Evolutionary conservation across 2,113 vertebrate species (phyloP), one percentile per base, ranked within the genome.

Genomic region (Grantiella picta): DNA sequence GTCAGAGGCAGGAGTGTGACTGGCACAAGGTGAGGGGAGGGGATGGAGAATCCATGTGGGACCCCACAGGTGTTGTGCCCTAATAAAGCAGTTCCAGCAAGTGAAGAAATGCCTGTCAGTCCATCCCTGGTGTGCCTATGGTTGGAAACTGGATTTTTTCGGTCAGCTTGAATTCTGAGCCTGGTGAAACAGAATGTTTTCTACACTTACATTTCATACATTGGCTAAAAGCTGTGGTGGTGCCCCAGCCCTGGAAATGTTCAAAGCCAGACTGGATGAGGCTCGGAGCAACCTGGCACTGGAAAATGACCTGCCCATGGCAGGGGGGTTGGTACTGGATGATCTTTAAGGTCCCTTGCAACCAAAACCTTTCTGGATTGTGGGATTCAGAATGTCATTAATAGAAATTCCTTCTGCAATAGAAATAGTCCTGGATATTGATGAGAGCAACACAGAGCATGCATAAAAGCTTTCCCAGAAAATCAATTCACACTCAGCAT

Each of bases 181-280:
- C 68, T 71, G 24, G 6, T 47, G 45, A 44, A 81, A 23, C 28
- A 56, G 31, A 36, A 17, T n/a, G 24, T 40, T 77, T 88, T 85
- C 73, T 89, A 5, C 5, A 2, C 1, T 0, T 21, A 4, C 0
- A 0, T 89, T 76, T 47, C 10, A 2, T 15, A 7, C 7, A 1
- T 12, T 18, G 12, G 9, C 68, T 89, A 40, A 49, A 83, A 45
- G 18, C 20, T 36, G 9, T 47, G 54, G 25, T 78, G 45, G 12
- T 69, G 29, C 29, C 70, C 5, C 21, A 36, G 36, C 40, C 31
- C 40, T 70, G 64, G 35, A 28, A 56, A 16, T 20, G 35, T 28
- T 53, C 56, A 70, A 49, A 61, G 42, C 35, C 49, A 23, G 40
- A 25, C 1, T 47, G 36, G 59, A 81, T 27, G 11, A 8, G 15